Evolutionary conservation across 2,113 vertebrate species (phyloP), one percentile per base, ranked within the genome.

Genomic region (Callipepla squamata): DNA sequence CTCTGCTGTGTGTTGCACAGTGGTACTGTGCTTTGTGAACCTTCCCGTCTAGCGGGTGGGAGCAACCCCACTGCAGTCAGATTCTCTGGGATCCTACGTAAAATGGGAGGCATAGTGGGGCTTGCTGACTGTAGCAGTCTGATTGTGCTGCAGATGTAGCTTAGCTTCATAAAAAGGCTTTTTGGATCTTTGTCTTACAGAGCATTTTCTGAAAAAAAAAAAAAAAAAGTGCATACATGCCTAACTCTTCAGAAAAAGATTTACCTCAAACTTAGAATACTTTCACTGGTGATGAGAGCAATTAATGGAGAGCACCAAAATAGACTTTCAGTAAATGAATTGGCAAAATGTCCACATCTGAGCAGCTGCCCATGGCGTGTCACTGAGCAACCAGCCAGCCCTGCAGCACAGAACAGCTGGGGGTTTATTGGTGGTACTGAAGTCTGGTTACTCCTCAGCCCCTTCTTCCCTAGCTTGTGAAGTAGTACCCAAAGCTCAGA

Each of bases 311-410:
- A 80, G 26, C 25, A 30, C 50, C 48, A 36, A 74, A 87, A 25
- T 2, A 44, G 13, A 12, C 79, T 66, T 17, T 47, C 50, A 65
- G 67, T 19, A 18, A 16, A 1, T 16, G 7, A 57, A 44, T 6
- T 73, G 38, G 38, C 76, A 38, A 73, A 59, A 38, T 76, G 9
- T 72, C 48, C 23, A 20, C 63, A 17, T 70, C 51, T 1, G 4
- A n/a, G 59, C 4, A 22, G 65, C n/a, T 74, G 14, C 22, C 0
- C 1, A 6, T 0, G 3, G 28, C 26, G 44, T 36, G 26, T 11
- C 1, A 1, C 15, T 11, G 5, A 70, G 45, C 50, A 81, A 36
- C 2, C 51, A 55, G 26, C 34, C 30, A 6, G 9, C 42, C 10
- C 42, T 7, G 55, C 69, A 67, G 80, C 59, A 77, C 45, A 59